phyloP scores from a whole-genome alignment of 2,888 invertebrate species.

The Parasteatoda lunata region DNA sequence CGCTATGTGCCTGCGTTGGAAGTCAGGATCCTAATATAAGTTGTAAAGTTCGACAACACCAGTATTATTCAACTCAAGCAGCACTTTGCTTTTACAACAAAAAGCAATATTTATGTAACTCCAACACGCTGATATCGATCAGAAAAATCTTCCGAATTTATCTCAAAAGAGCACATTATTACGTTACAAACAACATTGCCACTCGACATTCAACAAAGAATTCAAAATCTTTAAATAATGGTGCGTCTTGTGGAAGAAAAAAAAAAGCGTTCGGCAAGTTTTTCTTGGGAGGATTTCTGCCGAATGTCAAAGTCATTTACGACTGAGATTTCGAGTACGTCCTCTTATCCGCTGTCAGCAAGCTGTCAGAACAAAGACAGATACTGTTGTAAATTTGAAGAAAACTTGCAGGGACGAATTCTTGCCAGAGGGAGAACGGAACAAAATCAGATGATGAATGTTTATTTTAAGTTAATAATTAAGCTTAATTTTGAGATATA shows the following conservation, averaged over 20 bases:
- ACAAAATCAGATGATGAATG: too few relatives aligned
- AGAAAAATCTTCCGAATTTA: too few relatives aligned
- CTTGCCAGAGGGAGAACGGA: background rate
- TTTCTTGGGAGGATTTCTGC: constrained; percentile 4
- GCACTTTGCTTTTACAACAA: too few relatives aligned
- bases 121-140: too few relatives aligned
- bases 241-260: background rate
- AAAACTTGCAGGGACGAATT: background rate
- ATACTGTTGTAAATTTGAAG: background rate
- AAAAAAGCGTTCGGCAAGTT: background rate
- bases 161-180: background rate
- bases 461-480: too few relatives aligned
- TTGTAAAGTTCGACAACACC: too few relatives aligned
- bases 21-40: too few relatives aligned
- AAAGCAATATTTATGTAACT: too few relatives aligned
- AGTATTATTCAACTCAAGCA: too few relatives aligned
- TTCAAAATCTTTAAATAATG: background rate
- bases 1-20: too few relatives aligned
- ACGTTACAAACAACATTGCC: background rate
- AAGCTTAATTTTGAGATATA: too few relatives aligned
- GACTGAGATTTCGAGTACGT: constrained; percentile 10
- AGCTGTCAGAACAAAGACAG: background rate
- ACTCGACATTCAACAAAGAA: background rate
- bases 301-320: constrained; percentile 24
- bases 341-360: background rate